Conservation (phyloP, 2,888 invertebrate species). For the Plutella xylostella region DNA sequence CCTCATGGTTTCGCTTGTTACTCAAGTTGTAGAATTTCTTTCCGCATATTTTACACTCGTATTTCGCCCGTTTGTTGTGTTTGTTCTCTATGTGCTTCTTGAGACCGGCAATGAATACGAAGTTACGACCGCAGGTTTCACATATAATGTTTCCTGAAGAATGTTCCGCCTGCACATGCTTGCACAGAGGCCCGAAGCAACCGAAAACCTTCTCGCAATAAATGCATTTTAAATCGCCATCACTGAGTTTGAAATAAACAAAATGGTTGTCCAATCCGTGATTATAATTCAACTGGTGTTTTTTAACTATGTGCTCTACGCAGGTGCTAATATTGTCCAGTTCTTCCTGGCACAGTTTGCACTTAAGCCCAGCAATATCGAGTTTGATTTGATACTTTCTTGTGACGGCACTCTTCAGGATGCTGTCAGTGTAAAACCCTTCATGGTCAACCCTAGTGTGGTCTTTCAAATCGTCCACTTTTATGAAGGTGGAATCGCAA, state of each 20-base stretch:
- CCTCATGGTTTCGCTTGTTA: neutral
- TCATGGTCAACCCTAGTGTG: conserved; percentile 6
- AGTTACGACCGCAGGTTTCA: conserved; percentile 1
- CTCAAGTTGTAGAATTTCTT: conserved; percentile 8
- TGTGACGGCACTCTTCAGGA: conserved; percentile 1
- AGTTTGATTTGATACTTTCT: neutral
- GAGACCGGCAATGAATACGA: neutral
- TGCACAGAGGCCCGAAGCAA: conserved; percentile 11
- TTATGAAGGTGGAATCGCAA: conserved; percentile 11
- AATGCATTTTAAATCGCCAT: conserved; percentile 12
- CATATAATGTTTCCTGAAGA: neutral
- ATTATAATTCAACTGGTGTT: neutral
- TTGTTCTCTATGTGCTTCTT: conserved; percentile 5
- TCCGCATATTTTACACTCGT: conserved; percentile 14
- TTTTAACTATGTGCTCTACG: conserved; percentile 1
- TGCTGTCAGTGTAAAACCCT: neutral
- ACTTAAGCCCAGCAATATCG: conserved; percentile 3
- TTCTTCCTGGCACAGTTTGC: conserved; percentile 2
- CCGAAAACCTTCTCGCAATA: conserved; percentile 11
- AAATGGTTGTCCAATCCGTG: conserved; percentile 6
- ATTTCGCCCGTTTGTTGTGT: neutral
- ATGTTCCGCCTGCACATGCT: conserved; percentile 11
- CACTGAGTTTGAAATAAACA: conserved; percentile 12
- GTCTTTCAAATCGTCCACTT: neutral
- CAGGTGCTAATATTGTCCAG: neutral